Percentiles rank a stretch among this genome's conserved stretches.
phyloP scores from a whole-genome alignment of 2,113 vertebrate genomes.

The Pterophyllum scalare region DNA sequence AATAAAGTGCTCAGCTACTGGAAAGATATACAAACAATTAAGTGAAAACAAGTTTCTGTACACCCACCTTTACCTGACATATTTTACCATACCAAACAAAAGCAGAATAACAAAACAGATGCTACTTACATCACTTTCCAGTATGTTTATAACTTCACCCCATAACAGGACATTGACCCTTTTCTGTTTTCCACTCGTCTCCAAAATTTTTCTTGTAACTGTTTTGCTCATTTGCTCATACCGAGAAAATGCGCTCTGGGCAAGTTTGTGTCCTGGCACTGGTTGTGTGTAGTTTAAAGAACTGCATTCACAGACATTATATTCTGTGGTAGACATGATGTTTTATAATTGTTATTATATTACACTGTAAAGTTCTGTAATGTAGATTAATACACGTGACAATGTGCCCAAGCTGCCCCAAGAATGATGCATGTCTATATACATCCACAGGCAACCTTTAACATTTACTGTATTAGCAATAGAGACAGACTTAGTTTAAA shows the following conservation, averaged over 20 bases:
- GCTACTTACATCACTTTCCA: no score
- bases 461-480: slow-evolving; percentile 11
- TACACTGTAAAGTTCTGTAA: slow-evolving; percentile 19
- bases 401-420: slow-evolving; percentile 17
- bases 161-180: no score
- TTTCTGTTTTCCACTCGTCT: no score
- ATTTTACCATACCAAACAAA: no score
- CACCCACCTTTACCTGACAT: no score
- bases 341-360: slow-evolving; percentile 28
- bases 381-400: slow-evolving; percentile 43
- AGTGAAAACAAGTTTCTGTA: no score
- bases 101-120: no score
- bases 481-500: background rate
- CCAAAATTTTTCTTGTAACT: no score
- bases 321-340: background rate
- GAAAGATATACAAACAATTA: no score
- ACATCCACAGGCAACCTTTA: background rate
- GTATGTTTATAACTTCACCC: no score
- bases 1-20: no score
- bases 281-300: background rate
- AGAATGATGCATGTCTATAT: background rate
- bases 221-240: no score
- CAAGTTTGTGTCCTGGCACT: background rate
- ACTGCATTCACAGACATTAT: background rate
- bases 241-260: background rate